Evolutionary conservation across 2,797 vertebrate genomes (phyloP).

Genomic region (Orestias chungarensis): DNA sequence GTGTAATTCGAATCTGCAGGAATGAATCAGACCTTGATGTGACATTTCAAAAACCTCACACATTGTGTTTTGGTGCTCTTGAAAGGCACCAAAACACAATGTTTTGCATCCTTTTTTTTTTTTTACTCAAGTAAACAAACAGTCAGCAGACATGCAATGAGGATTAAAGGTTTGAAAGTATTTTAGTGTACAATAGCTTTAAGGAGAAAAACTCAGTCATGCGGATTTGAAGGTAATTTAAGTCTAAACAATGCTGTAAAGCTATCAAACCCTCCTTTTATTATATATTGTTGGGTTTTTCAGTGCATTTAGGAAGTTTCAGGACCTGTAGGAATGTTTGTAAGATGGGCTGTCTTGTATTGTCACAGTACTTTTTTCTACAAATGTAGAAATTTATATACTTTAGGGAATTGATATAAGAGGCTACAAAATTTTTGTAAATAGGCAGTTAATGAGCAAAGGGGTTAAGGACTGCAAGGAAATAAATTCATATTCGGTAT

Average conservation of each 20-base stretch:
- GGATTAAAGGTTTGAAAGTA: not conserved
- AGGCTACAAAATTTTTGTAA: not conserved
- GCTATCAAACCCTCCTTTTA: too few species aligned
- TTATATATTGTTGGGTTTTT: too few species aligned
- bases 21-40: slow-evolving; percentile 19
- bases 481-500: too few species aligned
- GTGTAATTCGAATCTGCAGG: slow-evolving; percentile 36
- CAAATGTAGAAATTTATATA: not conserved
- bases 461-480: too few species aligned
- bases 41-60: not conserved
- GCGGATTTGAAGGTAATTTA: too few species aligned
- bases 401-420: not conserved
- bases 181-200: not conserved
- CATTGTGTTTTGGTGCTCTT: not conserved
- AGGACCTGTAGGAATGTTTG: not conserved
- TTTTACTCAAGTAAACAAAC: not conserved
- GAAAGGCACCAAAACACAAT: not conserved
- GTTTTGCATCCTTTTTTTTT: not conserved
- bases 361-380: not conserved
- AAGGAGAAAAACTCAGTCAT: not conserved
- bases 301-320: too few species aligned
- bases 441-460: too few species aligned
- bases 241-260: not conserved
- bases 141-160: not conserved
- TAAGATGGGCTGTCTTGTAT: not conserved